A percentile compares a stretch with the other conserved stretches of the same genome.
phyloP scores from a whole-genome alignment of 2,113 vertebrate species.

The Ctenomys sociabilis region DNA sequence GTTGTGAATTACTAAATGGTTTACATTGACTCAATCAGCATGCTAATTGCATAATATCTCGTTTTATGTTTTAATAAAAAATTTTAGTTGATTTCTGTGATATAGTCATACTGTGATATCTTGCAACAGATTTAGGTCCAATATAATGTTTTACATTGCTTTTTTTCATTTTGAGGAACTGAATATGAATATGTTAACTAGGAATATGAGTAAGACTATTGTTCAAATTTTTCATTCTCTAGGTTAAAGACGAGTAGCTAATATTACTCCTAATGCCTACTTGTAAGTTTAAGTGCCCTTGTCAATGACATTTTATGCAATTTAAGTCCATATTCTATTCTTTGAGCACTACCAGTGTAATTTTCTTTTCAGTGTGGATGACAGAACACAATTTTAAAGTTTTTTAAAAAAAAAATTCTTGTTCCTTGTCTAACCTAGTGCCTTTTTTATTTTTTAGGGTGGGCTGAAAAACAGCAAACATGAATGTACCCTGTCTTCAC shows the following conservation, averaged over 20 bases:
- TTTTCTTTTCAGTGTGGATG: conserved; percentile 52
- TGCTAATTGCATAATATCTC: conserved; percentile 29
- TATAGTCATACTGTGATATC: not conserved
- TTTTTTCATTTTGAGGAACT: not conserved
- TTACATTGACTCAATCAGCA: conserved; percentile 9
- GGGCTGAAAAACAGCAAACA: conserved; percentile 98
- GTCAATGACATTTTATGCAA: not conserved
- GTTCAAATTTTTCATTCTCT: conserved; percentile 19
- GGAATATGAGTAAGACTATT: conserved; percentile 42
- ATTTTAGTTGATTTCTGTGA: conserved; percentile 34
- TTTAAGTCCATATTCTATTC: conserved; percentile 25
- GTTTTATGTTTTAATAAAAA: conserved; percentile 38
- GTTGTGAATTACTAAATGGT: not conserved
- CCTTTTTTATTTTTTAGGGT: conserved; percentile 87
- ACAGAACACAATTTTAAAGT: conserved; percentile 16
- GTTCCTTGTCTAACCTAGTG: conserved; percentile 12
- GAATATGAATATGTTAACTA: not conserved
- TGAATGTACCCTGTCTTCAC: conserved; percentile 96
- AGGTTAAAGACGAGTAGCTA: not conserved
- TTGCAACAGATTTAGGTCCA: conserved; percentile 8
- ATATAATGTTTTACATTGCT: not conserved
- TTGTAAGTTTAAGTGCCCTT: conserved; percentile 3
- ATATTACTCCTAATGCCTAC: conserved; percentile 42
- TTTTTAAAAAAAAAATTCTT: not conserved
- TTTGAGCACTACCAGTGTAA: not conserved